phyloP scores from a whole-genome alignment of 1,140 invertebrate genomes.

The Drosophila watanabei region DNA sequence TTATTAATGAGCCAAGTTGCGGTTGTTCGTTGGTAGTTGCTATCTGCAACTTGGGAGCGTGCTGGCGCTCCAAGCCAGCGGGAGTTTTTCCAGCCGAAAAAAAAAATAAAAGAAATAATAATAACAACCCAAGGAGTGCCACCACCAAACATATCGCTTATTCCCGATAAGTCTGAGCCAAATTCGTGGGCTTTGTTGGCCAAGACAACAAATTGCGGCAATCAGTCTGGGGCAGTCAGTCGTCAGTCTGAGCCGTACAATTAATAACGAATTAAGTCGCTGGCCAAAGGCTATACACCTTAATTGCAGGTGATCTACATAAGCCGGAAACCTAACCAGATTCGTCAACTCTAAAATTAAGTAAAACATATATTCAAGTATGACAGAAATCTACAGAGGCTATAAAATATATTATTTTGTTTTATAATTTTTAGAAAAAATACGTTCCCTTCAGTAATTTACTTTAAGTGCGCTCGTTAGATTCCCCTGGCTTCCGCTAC shows the following conservation, averaged over 20 bases:
- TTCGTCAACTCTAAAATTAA: constrained; percentile 21
- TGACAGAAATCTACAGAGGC: not conserved
- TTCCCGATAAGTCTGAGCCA: constrained; percentile 27
- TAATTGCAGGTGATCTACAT: constrained; percentile 54
- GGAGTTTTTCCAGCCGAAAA: constrained; percentile 25
- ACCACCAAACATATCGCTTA: constrained; percentile 18
- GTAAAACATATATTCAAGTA: not conserved
- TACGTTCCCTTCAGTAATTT: not conserved
- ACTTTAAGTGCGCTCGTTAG: constrained; percentile 16
- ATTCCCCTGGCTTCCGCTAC: constrained; percentile 20
- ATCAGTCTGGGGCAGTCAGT: constrained; percentile 63
- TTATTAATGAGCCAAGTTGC: constrained; percentile 72
- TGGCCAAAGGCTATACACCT: constrained; percentile 63
- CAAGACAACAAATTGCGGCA: constrained; percentile 71
- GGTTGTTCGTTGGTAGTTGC: constrained; percentile 27
- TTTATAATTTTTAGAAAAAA: not conserved
- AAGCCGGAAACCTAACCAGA: constrained; percentile 42
- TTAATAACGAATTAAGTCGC: constrained; percentile 77
- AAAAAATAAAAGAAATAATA: not conserved
- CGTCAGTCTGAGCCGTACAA: constrained; percentile 57
- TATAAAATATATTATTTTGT: not conserved
- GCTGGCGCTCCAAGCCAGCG: constrained; percentile 36
- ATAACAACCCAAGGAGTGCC: constrained; percentile 5
- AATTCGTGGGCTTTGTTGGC: constrained; percentile 31
- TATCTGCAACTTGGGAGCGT: constrained; percentile 43